These are phyloP conservation scores for Poeciliopsis turneri DNA, from an alignment of 2,797 vertebrate species.

Conservation along the genomic window DNA sequence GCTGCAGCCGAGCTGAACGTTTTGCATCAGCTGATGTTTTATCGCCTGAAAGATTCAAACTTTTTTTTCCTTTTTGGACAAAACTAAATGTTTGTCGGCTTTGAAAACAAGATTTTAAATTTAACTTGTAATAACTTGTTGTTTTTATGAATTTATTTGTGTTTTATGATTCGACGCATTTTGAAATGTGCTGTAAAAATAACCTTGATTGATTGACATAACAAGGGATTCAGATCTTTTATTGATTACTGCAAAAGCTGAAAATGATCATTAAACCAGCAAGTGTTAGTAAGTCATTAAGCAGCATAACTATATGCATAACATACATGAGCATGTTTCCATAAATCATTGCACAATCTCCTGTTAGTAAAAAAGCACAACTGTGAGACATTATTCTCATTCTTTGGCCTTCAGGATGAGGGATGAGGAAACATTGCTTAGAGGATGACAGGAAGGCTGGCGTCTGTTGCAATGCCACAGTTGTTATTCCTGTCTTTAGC, in stretches of 20 bases:
- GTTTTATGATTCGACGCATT: no score
- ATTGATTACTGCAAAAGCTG: background rate
- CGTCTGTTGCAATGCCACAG: constrained; percentile 92
- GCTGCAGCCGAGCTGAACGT: background rate
- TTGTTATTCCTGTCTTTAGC: constrained; percentile 91
- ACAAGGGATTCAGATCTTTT: background rate
- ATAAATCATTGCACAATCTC: background rate
- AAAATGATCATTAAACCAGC: background rate
- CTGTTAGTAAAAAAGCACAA: background rate
- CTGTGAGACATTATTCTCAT: background rate
- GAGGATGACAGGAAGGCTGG: constrained; percentile 90
- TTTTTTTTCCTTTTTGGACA: no score
- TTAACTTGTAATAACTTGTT: no score
- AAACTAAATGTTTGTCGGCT: no score
- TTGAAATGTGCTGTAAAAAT: no score
- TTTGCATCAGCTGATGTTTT: background rate
- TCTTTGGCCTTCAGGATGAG: background rate
- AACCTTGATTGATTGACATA: no score
- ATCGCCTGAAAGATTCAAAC: background rate
- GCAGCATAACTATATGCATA: background rate
- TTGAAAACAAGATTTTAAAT: no score
- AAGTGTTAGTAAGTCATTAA: background rate
- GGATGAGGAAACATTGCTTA: background rate
- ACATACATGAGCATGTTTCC: background rate
- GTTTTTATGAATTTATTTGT: no score